Conservation (phyloP, 2,888 invertebrate species). For the Tholera decimalis region DNA sequence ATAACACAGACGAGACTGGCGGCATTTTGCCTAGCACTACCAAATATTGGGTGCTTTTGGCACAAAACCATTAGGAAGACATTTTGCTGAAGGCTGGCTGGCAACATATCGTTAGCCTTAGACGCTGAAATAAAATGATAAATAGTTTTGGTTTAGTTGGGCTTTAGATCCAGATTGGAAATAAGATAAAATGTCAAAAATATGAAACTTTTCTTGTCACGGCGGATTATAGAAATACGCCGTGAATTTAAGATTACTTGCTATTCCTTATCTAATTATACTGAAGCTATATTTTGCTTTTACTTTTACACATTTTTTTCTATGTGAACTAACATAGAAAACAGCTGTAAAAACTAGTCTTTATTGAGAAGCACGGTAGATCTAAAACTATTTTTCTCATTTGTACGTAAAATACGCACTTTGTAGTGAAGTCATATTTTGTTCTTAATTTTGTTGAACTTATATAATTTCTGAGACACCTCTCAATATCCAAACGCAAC, state of each 20-base stretch:
- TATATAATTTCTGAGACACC: too few relatives aligned
- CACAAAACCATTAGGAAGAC: slow-evolving; percentile 35
- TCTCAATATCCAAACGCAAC: not conserved
- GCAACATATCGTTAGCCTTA: slow-evolving; percentile 17
- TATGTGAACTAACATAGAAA: not conserved
- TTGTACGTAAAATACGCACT: not conserved
- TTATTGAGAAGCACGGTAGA: too few relatives aligned
- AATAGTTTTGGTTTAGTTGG: slow-evolving; percentile 20
- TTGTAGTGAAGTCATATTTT: not conserved
- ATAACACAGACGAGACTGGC: not conserved
- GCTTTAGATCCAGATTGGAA: not conserved
- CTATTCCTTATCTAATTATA: not conserved
- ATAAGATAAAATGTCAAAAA: not conserved
- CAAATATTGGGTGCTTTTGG: slow-evolving; percentile 1
- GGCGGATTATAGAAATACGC: too few relatives aligned
- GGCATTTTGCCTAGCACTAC: slow-evolving; percentile 1
- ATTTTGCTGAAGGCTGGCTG: slow-evolving; percentile 37
- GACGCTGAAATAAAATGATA: slow-evolving; percentile 30
- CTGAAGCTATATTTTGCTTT: not conserved
- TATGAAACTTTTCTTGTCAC: not conserved
- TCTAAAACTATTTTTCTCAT: too few relatives aligned
- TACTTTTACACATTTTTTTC: not conserved
- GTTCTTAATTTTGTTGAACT: not conserved
- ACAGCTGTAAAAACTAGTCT: too few relatives aligned
- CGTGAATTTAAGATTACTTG: not conserved